Evolutionary conservation across 1,140 invertebrate species (phyloP).

Genomic region (Polyergus mexicanus): DNA sequence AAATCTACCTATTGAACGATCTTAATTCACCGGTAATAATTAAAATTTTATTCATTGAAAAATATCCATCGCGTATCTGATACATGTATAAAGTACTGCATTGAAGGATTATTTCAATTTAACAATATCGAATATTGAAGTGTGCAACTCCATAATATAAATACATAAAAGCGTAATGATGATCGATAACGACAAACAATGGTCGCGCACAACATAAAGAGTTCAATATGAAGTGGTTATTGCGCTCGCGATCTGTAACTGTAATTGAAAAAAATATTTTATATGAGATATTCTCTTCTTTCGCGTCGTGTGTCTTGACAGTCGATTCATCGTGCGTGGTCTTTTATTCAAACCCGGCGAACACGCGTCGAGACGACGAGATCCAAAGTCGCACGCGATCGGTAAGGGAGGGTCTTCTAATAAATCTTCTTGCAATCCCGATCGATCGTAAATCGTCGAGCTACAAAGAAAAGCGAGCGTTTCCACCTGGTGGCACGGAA

Average conservation of each 20-base stretch:
- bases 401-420: slow-evolving; percentile 23
- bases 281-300: slow-evolving; percentile 16
- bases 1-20: slow-evolving; percentile 35
- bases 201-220: neutral
- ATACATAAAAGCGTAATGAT: neutral
- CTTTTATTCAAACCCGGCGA: slow-evolving; percentile 55
- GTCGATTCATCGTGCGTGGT: slow-evolving; percentile 41
- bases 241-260: slow-evolving; percentile 2
- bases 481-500: slow-evolving; percentile 68
- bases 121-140: neutral
- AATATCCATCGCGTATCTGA: neutral
- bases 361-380: slow-evolving; percentile 58
- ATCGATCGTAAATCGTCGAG: slow-evolving; percentile 68
- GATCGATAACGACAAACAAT: neutral
- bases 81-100: no score
- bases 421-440: slow-evolving; percentile 71
- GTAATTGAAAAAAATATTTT: slow-evolving; percentile 54
- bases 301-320: neutral
- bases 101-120: slow-evolving; percentile 5
- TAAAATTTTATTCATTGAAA: slow-evolving; percentile 7
- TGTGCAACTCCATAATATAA: neutral
- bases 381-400: slow-evolving; percentile 35
- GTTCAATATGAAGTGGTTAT: neutral
- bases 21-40: slow-evolving; percentile 18
- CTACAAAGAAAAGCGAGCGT: slow-evolving; percentile 70